Conservation (phyloP, 1,140 invertebrate genomes). For the Stegodyphus dumicola region DNA sequence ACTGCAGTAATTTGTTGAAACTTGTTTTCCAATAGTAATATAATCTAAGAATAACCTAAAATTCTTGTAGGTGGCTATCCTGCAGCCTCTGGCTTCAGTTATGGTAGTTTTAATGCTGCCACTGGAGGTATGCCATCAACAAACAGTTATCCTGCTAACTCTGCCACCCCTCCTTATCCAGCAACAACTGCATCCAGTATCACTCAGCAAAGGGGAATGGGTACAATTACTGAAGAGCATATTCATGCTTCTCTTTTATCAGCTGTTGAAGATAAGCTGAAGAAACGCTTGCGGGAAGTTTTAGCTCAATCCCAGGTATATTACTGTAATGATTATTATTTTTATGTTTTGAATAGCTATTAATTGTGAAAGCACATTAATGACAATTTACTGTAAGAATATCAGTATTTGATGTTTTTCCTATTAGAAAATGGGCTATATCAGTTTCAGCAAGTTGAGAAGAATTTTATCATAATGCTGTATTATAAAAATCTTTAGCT, state of each 20-base stretch:
- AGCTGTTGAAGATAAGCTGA: slow-evolving; percentile 94
- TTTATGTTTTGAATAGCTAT: background rate
- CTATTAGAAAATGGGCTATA: too few relatives aligned
- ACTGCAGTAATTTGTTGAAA: too few relatives aligned
- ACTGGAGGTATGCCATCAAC: slow-evolving; percentile 34
- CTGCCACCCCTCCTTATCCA: slow-evolving; percentile 49
- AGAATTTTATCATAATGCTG: too few relatives aligned
- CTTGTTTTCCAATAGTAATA: too few relatives aligned
- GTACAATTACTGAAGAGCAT: slow-evolving; percentile 94
- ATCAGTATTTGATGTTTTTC: too few relatives aligned
- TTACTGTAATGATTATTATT: background rate
- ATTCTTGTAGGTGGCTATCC: slow-evolving; percentile 34
- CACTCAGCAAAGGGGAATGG: slow-evolving; percentile 65
- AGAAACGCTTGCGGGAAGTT: slow-evolving; percentile 86
- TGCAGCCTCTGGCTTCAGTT: slow-evolving; percentile 35
- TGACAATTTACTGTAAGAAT: too few relatives aligned
- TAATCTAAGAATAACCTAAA: too few relatives aligned
- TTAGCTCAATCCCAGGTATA: slow-evolving; percentile 79
- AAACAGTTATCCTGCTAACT: slow-evolving; percentile 62
- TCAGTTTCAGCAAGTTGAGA: too few relatives aligned
- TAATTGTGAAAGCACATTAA: background rate
- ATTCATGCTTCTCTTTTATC: slow-evolving; percentile 92
- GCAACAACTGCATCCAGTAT: slow-evolving; percentile 23
- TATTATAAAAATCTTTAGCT: too few relatives aligned
- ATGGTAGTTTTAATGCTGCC: slow-evolving; percentile 32